phyloP scores from a whole-genome alignment of 2,888 invertebrate species.

The Cephus pulcher region DNA sequence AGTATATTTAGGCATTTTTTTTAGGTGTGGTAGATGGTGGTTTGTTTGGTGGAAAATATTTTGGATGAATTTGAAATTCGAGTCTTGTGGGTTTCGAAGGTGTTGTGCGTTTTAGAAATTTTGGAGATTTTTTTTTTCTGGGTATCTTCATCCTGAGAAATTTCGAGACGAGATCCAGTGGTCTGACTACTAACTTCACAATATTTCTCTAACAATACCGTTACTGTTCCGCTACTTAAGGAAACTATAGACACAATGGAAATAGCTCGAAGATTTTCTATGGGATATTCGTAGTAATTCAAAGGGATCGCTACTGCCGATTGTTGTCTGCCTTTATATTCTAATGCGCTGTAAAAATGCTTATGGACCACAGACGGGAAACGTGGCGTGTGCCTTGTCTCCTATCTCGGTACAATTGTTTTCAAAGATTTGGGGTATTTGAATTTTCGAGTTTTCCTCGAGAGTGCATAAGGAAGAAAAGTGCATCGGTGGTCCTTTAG shows the following conservation, averaged over 20 bases:
- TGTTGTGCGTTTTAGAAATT: background rate
- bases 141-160: background rate
- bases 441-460: background rate
- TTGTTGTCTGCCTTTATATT: slow-evolving; percentile 28
- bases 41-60: background rate
- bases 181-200: background rate
- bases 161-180: background rate
- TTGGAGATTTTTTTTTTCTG: background rate
- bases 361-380: slow-evolving; percentile 4
- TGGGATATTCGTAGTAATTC: slow-evolving; percentile 25
- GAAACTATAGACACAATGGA: slow-evolving; percentile 39
- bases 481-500: background rate
- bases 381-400: slow-evolving; percentile 1
- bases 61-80: background rate
- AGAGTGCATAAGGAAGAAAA: background rate
- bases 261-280: slow-evolving; percentile 21
- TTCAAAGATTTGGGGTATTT: background rate
- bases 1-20: background rate
- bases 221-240: slow-evolving; percentile 43
- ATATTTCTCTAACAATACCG: slow-evolving; percentile 38
- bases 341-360: slow-evolving; percentile 24
- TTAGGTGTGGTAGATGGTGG: too few species aligned
- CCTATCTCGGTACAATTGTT: background rate
- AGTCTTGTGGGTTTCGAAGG: background rate
- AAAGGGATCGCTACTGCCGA: slow-evolving; percentile 25